Evolutionary conservation across 2,113 vertebrate genomes (phyloP).

Genomic region (Clarias gariepinus): DNA sequence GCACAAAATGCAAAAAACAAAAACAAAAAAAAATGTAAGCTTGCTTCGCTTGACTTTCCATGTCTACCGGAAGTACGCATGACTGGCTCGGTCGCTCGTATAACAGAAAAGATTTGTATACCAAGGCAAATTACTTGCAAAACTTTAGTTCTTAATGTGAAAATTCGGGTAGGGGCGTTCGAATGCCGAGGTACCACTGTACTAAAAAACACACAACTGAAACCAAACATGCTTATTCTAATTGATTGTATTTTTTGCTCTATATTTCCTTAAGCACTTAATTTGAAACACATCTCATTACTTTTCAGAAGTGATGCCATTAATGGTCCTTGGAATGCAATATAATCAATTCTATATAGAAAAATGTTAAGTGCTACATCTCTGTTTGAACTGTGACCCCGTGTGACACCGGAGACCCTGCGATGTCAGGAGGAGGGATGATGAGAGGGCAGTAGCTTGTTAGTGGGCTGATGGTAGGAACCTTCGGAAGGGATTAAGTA

Average conservation of each 20-base stretch:
- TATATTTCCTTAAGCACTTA: neutral
- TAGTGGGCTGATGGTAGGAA: conserved; percentile 67
- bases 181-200: no score
- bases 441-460: conserved; percentile 46
- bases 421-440: conserved; percentile 27
- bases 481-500: conserved; percentile 66
- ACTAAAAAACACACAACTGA: neutral
- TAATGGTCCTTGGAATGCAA: neutral
- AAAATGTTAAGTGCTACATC: neutral
- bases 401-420: conserved; percentile 5
- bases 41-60: no score
- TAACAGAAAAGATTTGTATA: no score
- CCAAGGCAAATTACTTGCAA: no score
- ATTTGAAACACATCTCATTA: neutral
- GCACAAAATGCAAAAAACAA: neutral
- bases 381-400: conserved; percentile 59
- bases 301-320: neutral
- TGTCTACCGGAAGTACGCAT: no score
- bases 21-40: neutral
- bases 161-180: no score
- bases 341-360: neutral
- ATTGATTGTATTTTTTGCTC: neutral
- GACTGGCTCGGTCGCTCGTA: no score
- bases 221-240: neutral
- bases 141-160: no score